These are phyloP conservation scores for Melanotaenia pygmaea DNA, from an alignment of 2,797 vertebrate species.

Conservation along the genomic window DNA sequence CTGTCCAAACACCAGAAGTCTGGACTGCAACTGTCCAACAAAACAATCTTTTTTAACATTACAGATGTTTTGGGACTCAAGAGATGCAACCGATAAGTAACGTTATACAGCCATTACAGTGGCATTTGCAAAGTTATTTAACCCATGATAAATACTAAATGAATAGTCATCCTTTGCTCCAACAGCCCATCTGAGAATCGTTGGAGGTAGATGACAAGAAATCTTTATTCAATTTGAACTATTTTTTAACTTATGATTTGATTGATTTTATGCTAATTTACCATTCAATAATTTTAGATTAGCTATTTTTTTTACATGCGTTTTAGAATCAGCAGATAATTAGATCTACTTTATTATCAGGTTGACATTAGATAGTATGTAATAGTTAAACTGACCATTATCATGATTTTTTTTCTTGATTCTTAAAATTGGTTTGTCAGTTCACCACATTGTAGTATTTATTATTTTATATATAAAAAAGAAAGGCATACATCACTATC, in stretches of 20 bases:
- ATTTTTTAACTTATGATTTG: too few relatives aligned
- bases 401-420: not conserved
- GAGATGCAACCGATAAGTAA: not conserved
- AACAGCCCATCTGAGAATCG: not conserved
- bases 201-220: too few relatives aligned
- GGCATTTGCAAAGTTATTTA: not conserved
- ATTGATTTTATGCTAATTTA: too few relatives aligned
- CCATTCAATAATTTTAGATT: too few relatives aligned
- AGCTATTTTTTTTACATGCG: too few relatives aligned
- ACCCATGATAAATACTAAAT: not conserved
- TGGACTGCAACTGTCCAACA: not conserved
- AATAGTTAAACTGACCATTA: not conserved
- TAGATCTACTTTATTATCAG: not conserved
- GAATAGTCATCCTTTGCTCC: not conserved
- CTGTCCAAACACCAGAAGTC: not conserved
- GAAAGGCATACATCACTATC: not conserved
- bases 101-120: not conserved
- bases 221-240: too few relatives aligned
- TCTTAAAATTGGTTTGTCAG: not conserved
- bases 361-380: not conserved
- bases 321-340: too few relatives aligned
- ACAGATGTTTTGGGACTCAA: not conserved
- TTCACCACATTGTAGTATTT: not conserved
- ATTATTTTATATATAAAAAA: not conserved
- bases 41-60: not conserved